Evolutionary conservation across 2,113 vertebrate genomes (phyloP).

Genomic region (Emydura subglobosa): DNA sequence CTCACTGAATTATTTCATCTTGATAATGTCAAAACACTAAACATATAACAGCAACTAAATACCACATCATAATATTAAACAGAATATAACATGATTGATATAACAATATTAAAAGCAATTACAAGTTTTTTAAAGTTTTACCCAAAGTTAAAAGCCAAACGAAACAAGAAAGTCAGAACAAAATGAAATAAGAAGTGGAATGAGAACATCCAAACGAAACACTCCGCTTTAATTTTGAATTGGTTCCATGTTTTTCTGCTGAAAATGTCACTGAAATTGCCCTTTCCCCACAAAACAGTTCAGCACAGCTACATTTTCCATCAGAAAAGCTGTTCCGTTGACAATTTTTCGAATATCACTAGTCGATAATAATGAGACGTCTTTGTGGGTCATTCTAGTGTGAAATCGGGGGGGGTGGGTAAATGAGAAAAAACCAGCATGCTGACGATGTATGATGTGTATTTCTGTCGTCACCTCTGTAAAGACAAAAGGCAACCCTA

Average conservation of each 20-base stretch:
- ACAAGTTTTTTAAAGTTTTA: not conserved
- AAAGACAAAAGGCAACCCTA: not conserved
- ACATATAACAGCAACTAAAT: too few species aligned
- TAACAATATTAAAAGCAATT: not conserved
- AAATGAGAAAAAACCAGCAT: not conserved
- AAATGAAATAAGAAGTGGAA: not conserved
- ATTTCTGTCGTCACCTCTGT: not conserved
- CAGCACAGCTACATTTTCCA: not conserved
- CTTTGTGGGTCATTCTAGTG: not conserved
- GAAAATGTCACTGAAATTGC: not conserved
- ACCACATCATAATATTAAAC: not conserved
- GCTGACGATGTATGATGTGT: not conserved
- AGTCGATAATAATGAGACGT: not conserved
- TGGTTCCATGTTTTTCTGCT: not conserved
- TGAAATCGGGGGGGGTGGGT: not conserved
- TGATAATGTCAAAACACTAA: not conserved
- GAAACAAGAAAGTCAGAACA: not conserved
- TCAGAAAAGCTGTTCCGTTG: not conserved
- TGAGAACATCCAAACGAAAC: too few species aligned
- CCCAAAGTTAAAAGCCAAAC: not conserved
- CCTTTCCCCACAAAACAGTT: not conserved
- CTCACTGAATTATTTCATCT: not conserved
- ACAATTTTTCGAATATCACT: not conserved
- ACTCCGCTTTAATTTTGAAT: not conserved
- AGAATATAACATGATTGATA: not conserved